Base-by-base conservation (phyloP, 2,113 vertebrate genomes). In the Buteo buteo region DNA sequence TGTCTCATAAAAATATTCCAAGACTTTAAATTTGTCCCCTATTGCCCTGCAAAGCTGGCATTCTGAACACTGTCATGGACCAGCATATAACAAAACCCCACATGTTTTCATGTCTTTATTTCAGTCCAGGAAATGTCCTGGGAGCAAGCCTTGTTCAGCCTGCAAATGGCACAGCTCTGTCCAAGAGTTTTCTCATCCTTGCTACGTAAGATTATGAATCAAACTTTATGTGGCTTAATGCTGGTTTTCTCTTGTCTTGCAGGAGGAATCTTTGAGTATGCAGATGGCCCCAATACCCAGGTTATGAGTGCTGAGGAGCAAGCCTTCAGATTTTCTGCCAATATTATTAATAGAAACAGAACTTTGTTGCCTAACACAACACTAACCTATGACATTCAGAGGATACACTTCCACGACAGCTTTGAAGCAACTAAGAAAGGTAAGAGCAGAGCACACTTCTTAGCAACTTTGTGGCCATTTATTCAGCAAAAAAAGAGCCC, bases 381-480 rank as follows among this genome's bases (percentile, higher is more conserved):
- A 22, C 96, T 99, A 65, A 99, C 99, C 52, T 99, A 99, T 8
- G 99, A 99, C 98, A 99, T 99, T 96, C 99, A 99, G 98, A 98
- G 99, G 98, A 99, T 99, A 97, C 99, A 99, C 97, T 99, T 99
- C 98, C 99, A 99, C 3, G 99, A 99, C 98, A 99, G 99, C 97
- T 99, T 99, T 92, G 99, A 99, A 97, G 99, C 99, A 6, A 99
- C 99, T 18, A 99, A 99, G 92, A 99, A 99, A 99, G 99, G 99
- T 99, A 96, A 98, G 98, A 97, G 52, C 65, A 28, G 45, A 34
- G 40, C 36, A 29, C 36, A 10, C 45, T 34, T 49, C 59, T 38
- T 38, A 31, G 70, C 79, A 26, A 76, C 59, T 86, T 42, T 70
- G 67, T 45, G 82, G 40, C 45, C 44, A 3, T 57, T 80, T 28